Evolutionary conservation across 2,113 vertebrate species (phyloP).

Genomic region (Monopterus albus): DNA sequence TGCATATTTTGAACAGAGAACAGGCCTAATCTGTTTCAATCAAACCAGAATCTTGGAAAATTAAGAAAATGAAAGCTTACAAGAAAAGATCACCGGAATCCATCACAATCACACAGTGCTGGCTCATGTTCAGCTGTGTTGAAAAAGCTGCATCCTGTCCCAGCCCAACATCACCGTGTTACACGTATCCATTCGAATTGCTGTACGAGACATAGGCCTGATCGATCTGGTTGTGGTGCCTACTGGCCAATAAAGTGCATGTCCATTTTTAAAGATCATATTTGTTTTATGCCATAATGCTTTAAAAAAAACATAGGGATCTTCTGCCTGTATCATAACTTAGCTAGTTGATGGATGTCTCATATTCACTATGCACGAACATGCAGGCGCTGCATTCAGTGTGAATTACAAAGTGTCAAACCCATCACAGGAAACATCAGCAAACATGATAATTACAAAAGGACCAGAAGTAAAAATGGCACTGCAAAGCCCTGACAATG

Average conservation of each 20-base stretch:
- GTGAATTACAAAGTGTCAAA: slow-evolving; percentile 34
- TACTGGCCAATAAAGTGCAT: background rate
- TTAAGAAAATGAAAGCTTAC: slow-evolving; percentile 15
- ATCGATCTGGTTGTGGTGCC: slow-evolving; percentile 6
- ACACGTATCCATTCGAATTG: no score
- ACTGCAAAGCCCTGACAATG: slow-evolving; percentile 1
- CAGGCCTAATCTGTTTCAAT: slow-evolving; percentile 20
- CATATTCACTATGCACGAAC: background rate
- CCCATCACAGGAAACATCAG: slow-evolving; percentile 12
- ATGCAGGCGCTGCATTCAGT: slow-evolving; percentile 7
- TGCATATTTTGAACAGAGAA: slow-evolving; percentile 34
- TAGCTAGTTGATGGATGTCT: slow-evolving; percentile 18
- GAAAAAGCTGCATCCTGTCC: background rate
- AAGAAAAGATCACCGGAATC: slow-evolving; percentile 1
- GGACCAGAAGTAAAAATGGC: no score
- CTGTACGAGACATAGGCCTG: background rate
- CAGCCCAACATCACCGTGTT: no score
- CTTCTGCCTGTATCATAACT: background rate
- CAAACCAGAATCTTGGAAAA: slow-evolving; percentile 5
- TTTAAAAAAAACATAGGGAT: background rate
- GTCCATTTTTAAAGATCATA: background rate
- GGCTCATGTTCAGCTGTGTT: slow-evolving; percentile 23
- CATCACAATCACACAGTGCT: background rate
- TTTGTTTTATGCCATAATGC: background rate
- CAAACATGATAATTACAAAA: slow-evolving; percentile 26